Base-by-base conservation (phyloP, 2,113 vertebrate genomes). In the Oryzias celebensis region DNA sequence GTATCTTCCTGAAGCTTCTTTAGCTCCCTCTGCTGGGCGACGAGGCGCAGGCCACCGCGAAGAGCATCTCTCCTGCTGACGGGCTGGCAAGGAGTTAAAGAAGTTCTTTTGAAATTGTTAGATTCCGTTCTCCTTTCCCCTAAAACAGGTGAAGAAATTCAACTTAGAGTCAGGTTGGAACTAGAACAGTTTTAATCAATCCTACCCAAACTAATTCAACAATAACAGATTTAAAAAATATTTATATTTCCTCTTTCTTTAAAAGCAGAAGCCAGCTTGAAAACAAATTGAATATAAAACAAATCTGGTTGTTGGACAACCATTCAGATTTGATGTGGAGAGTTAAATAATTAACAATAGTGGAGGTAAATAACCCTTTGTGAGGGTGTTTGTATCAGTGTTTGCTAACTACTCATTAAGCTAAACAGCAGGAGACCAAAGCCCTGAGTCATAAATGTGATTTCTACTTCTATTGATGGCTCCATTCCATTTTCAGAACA, bases 21-120 rank as follows among this genome's bases (percentile, higher is more conserved):
- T 7, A 78, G 75, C 72, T 83, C 80, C 77, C 86, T 78, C 55
- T 85, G 65, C 73, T 81, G 88, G 71, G 75, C 16, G 2, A 87
- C 26, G 12, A 68, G 80, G 62, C 90, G 77, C 28, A 81, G 26
- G 3, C 73, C 82, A 22, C 67, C 70, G 43, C 45, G 83, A n/a
- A 84, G 82, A 81, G 83, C 15, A 12, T 77, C 73, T 52, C 67
- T 77, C 62, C 82, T 81, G 51, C 77, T 84, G 20, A 77, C 28
- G n/a, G 54, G 18, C 42, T 59, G 67, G 2, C 48, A 50, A 52
- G 74, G 68, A 16, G 54, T 14, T 1, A 46, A 50, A 52, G 74
- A 69, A 15, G 54, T 15, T 4, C 36, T 28, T 65, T 62, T 75
- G 7, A 71, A 66, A 41, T 73, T 82, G 48, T 73, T 75, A 14